Conservation (phyloP, 2,888 invertebrate species). For the Bursaphelenchus okinawaensis region DNA sequence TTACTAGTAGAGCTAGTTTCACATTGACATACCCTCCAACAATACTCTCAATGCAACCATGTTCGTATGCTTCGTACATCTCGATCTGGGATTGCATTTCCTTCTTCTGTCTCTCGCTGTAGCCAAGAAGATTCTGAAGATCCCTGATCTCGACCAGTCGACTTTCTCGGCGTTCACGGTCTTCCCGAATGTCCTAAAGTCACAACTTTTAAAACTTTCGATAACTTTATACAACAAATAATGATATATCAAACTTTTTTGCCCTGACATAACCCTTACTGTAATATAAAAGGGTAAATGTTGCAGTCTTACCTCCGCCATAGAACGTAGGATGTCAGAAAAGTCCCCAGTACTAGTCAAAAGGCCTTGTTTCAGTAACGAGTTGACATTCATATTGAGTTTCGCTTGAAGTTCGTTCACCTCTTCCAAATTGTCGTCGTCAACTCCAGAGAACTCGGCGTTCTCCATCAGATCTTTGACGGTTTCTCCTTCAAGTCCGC, state of each 20-base stretch:
- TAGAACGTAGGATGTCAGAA: not conserved
- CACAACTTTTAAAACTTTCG: no score
- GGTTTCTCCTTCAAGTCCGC: not conserved
- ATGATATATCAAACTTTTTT: no score
- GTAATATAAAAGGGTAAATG: not conserved
- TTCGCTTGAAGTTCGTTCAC: not conserved
- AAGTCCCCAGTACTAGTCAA: not conserved
- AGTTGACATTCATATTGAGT: not conserved
- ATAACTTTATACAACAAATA: no score
- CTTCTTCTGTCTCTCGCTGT: not conserved
- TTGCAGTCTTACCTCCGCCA: not conserved
- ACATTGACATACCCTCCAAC: constrained; percentile 1
- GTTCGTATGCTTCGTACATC: not conserved
- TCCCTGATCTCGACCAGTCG: not conserved
- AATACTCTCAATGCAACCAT: constrained; percentile 3
- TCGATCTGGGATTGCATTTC: constrained; percentile 1
- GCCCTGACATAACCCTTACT: no score
- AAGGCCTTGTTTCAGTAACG: not conserved
- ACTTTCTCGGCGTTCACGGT: not conserved
- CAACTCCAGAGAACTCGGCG: not conserved
- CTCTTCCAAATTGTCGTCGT: not conserved
- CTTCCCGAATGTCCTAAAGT: constrained; percentile 9
- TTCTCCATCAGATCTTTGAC: not conserved
- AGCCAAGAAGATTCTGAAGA: not conserved
- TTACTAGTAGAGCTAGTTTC: no score